Base-by-base conservation (phyloP, 2,888 invertebrate species). In the Laothoe populi region DNA sequence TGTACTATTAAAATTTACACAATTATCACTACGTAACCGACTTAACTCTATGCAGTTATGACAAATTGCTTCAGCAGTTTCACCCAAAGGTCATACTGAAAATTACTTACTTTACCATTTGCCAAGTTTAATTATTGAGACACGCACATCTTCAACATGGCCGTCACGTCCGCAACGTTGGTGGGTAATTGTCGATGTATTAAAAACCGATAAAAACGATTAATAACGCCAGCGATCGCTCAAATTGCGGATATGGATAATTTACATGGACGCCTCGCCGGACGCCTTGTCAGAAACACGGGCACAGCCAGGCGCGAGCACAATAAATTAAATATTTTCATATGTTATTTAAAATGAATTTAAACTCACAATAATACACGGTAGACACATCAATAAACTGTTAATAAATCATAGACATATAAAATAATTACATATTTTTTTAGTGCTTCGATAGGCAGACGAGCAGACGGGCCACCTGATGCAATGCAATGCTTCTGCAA, bases 151-250 rank as follows among this genome's bases (percentile, higher is more conserved):
- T 31, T 48, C 53, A 53, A 53, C 60, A 49, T 46, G 31, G 38
- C n/a, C 24, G 46, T 64, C 63, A 57, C 62, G 64, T 64, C 44
- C 65, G 57, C 60, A 38, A 26, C 62, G 53, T 71, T 70, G 72
- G 69, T 64, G 63, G 70, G 74, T 84, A 86, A 86, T 86, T 81
- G 78, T 74, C 66, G 69, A 74, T 68, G 75, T 76, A 84, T 82
- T 85, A 86, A 84, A 82, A 79, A 75, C 72, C 79, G 78, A 84
- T 86, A 85, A 83, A 53, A 78, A 82, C 79, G 73, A 80, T 85
- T 82, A 78, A 81, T 79, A 81, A 72, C 71, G 73, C 72, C 70
- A 73, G 72, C 70, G 74, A 82, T 81, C 79, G 75, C 68, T 82
- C 80, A 79, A 81, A 80, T 78, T 83, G 80, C 81, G 79, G 78